Percentiles rank a stretch among this genome's conserved stretches.
Conservation (phyloP, 2,113 vertebrate species). For the Calidris pugnax region DNA sequence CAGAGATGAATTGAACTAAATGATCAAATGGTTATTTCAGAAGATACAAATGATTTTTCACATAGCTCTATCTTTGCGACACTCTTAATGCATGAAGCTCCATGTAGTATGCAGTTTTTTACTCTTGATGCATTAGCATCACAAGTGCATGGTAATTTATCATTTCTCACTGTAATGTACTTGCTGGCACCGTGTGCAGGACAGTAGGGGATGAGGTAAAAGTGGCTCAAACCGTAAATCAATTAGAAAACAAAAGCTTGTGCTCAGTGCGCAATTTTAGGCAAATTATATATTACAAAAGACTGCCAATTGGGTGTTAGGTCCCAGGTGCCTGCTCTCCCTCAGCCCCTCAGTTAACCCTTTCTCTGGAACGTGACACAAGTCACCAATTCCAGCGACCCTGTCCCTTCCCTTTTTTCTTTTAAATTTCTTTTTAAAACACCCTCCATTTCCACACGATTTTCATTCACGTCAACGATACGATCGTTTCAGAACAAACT, state of each 20-base stretch:
- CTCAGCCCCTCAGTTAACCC: constrained; percentile 63
- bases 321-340: constrained; percentile 69
- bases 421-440: background rate
- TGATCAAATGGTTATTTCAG: constrained; percentile 59
- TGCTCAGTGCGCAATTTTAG: constrained; percentile 78
- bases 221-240: constrained; percentile 84
- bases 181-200: constrained; percentile 78
- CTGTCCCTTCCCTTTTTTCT: background rate
- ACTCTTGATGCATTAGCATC: constrained; percentile 81
- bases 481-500: background rate
- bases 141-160: constrained; percentile 80
- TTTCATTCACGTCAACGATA: background rate
- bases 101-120: constrained; percentile 42
- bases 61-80: background rate
- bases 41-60: constrained; percentile 6
- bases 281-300: constrained; percentile 82
- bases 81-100: constrained; percentile 53
- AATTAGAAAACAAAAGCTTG: constrained; percentile 90
- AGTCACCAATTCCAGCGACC: background rate
- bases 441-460: background rate
- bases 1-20: constrained; percentile 50
- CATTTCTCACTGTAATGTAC: constrained; percentile 81
- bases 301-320: constrained; percentile 78
- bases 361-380: background rate
- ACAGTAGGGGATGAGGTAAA: constrained; percentile 78